Evolutionary conservation across 2,797 vertebrate genomes (phyloP), one percentile per base, ranked within the genome.

Genomic region (Thripadectes ignobilis): DNA sequence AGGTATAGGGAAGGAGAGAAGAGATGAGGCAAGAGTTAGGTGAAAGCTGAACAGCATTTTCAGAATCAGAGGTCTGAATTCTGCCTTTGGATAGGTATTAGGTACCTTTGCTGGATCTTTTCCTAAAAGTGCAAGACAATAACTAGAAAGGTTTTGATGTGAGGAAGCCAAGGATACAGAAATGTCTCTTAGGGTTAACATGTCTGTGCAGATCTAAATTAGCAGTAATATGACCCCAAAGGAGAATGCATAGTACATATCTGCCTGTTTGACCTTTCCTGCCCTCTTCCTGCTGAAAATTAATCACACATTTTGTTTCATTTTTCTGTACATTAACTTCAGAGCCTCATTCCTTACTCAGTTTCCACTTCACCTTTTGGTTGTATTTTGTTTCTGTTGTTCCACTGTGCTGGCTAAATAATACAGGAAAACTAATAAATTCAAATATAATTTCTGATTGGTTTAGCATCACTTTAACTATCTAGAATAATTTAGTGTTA

Each of bases 401-500:
- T 86, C 78, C 66, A 34, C 79, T 93, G 86, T 95, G 94, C 91
- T 97, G 95, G 93, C 87, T 97, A 97, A 97, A 97, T 96, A 97
- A 96, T 77, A 73, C 49, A 77, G 88, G 79, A 91, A 95, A 83
- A 66, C 89, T 97, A 97, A 97, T 97, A 97, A 94, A 97, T 96
- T 96, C 84, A 93, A 97, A 97, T 97, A 95, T 94, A 86, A 95
- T 93, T 97, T 97, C 76, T 97, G 96, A 97, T 97, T 97, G 96
- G 93, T 87, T 95, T 97, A 96, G 92, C 93, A 95, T 96, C 92
- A 92, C 92, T 96, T 97, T 96, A 97, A 96, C 97, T 96, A 92
- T 92, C 91, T 94, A 95, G 91, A 96, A 96, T 97, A 97, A 98
- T 98, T 98, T 97, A 96, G 85, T 89, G 92, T 97, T 97, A 92